These are phyloP conservation scores for Tinea trinotella DNA, from an alignment of 2,888 invertebrate genomes.

Conservation along the genomic window DNA sequence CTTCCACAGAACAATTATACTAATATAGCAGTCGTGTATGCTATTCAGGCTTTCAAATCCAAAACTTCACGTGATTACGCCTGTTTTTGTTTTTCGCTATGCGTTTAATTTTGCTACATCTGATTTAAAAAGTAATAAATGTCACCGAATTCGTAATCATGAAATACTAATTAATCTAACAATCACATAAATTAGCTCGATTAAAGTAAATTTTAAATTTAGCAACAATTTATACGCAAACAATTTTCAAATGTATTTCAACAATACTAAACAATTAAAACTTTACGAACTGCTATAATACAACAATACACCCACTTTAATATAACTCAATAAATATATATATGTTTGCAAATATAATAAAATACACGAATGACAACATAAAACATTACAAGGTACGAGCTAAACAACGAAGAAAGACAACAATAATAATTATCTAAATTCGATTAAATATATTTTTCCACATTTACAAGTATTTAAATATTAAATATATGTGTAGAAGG, in stretches of 20 bases:
- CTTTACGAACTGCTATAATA: background rate
- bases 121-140: background rate
- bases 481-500: background rate
- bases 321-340: background rate
- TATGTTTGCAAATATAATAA: background rate
- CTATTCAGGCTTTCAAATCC: too few relatives aligned
- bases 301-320: background rate
- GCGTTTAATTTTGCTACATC: background rate
- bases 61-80: too few relatives aligned
- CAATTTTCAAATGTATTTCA: background rate
- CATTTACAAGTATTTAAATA: too few relatives aligned
- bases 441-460: conserved; percentile 1
- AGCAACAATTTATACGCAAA: conserved; percentile 1
- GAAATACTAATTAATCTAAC: background rate
- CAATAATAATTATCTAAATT: background rate
- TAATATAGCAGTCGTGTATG: too few relatives aligned
- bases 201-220: background rate
- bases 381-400: background rate
- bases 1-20: too few relatives aligned
- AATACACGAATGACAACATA: background rate
- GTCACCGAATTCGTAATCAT: background rate
- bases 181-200: background rate
- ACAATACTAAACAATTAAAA: background rate
- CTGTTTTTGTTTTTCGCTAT: too few relatives aligned
- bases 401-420: background rate